phyloP scores from a whole-genome alignment of 2,888 invertebrate genomes.

The Sesia apiformis region DNA sequence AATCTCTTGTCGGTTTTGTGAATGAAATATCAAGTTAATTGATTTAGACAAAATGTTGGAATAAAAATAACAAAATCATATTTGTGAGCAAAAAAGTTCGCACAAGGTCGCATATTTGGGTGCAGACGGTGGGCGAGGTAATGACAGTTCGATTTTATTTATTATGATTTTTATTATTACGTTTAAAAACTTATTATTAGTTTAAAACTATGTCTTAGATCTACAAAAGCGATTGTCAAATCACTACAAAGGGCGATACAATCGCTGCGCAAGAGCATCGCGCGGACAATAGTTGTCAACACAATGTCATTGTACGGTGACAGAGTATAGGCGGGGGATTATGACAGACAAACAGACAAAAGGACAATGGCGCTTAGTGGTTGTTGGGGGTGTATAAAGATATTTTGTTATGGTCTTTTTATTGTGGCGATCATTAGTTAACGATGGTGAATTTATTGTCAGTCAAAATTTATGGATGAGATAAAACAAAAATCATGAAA shows the following conservation, averaged over 20 bases:
- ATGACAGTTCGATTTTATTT: background rate
- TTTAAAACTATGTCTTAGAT: background rate
- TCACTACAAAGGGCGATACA: constrained; percentile 18
- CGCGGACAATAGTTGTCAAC: constrained; percentile 55
- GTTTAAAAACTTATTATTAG: background rate
- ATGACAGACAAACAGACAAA: constrained; percentile 35
- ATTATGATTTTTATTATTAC: too few species aligned
- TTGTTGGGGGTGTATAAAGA: constrained; percentile 14
- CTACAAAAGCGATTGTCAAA: constrained; percentile 19
- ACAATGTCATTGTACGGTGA: constrained; percentile 22
- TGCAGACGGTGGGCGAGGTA: background rate
- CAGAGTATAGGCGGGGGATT: constrained; percentile 17
- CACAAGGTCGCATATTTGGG: background rate
- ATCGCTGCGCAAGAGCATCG: constrained; percentile 22
- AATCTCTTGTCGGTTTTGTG: constrained; percentile 22
- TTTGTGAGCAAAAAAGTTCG: background rate
- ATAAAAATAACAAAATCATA: background rate
- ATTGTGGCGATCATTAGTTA: background rate
- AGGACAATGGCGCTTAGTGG: constrained; percentile 36
- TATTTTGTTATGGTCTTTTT: constrained; percentile 3
- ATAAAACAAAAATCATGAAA: too few species aligned
- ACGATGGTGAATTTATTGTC: too few species aligned
- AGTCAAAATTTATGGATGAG: too few species aligned
- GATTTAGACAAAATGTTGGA: constrained; percentile 5
- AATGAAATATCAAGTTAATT: constrained; percentile 27